Evolutionary conservation across 1,140 invertebrate genomes (phyloP).

Genomic region (Neotoxoptera formosana): DNA sequence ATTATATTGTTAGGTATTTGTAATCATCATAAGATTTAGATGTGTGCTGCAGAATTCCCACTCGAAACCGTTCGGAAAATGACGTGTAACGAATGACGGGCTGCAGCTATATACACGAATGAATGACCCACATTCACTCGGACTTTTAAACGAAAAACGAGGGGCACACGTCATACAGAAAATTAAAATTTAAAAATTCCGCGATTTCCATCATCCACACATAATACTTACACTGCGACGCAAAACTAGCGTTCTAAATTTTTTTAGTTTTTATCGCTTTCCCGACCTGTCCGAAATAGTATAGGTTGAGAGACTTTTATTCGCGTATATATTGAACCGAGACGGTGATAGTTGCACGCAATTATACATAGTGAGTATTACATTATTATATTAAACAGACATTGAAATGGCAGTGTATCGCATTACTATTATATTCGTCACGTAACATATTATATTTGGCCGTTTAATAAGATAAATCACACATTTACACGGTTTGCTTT

Average conservation of each 20-base stretch:
- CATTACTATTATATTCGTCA: neutral
- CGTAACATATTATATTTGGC: neutral
- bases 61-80: neutral
- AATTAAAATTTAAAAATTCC: neutral
- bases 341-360: neutral
- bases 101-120: neutral
- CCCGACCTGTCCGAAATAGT: neutral
- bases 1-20: neutral
- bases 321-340: neutral
- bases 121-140: neutral
- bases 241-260: neutral
- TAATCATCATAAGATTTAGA: neutral
- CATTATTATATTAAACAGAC: neutral
- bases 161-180: too few relatives aligned
- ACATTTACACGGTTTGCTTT: conserved; percentile 7
- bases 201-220: neutral
- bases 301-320: neutral
- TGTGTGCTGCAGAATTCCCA: neutral
- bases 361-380: neutral
- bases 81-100: conserved; percentile 17
- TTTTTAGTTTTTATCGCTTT: neutral
- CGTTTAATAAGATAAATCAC: neutral
- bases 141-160: neutral
- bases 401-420: neutral
- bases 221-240: neutral